A percentile compares a stretch with the other conserved stretches of the same genome.
phyloP scores from a whole-genome alignment of 2,113 vertebrate genomes.

The Puma concolor region DNA sequence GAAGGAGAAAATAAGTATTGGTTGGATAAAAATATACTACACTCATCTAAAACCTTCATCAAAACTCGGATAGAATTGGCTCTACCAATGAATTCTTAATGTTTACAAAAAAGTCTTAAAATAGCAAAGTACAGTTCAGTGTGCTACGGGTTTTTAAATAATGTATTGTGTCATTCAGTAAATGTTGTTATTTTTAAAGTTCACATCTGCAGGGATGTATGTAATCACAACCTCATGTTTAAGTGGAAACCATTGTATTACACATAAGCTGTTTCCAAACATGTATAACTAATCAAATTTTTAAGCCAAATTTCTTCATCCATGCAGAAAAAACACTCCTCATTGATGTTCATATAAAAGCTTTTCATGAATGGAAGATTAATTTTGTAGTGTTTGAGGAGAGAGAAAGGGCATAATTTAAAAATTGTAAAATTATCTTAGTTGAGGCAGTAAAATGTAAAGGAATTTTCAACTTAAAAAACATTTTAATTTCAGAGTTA shows the following conservation, averaged over 20 bases:
- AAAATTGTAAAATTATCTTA: conserved; percentile 25
- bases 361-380: conserved; percentile 49
- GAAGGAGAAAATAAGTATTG: background rate
- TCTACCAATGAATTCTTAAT: conserved; percentile 9
- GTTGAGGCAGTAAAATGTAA: conserved; percentile 45
- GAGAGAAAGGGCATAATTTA: conserved; percentile 1
- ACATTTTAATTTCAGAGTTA: conserved; percentile 17
- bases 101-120: conserved; percentile 16
- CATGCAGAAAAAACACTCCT: conserved; percentile 5
- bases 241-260: conserved; percentile 47
- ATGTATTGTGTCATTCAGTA: conserved; percentile 36
- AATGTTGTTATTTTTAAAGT: conserved; percentile 67
- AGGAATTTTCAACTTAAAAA: conserved; percentile 39
- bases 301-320: conserved; percentile 64
- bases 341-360: conserved; percentile 38
- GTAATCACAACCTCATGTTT: conserved; percentile 73
- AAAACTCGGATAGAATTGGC: background rate
- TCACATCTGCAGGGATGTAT: conserved; percentile 66
- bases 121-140: background rate
- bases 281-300: conserved; percentile 72
- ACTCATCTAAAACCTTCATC: background rate
- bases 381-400: conserved; percentile 54
- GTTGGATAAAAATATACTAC: background rate
- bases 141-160: conserved; percentile 46
- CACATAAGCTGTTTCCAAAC: conserved; percentile 56